phyloP scores from a whole-genome alignment of 1,140 invertebrate genomes.

The Neocloeon triangulifer region DNA sequence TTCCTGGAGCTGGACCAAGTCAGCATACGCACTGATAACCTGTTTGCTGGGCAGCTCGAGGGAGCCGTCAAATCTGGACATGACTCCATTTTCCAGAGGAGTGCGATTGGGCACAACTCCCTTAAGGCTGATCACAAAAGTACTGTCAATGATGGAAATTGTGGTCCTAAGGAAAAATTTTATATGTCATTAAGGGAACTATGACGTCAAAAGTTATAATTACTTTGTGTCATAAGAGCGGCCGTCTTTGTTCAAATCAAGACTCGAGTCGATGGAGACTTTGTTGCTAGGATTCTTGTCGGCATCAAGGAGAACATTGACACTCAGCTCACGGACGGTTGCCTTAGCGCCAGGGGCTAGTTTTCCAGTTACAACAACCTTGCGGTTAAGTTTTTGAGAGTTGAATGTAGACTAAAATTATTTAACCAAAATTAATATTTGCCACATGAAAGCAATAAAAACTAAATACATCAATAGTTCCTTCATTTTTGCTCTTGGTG shows the following conservation, averaged over 20 bases:
- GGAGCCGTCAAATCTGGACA: too few relatives aligned
- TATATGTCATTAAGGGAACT: background rate
- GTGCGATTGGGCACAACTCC: too few relatives aligned
- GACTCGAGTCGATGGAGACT: conserved; percentile 32
- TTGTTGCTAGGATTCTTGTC: conserved; percentile 40
- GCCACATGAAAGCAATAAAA: background rate
- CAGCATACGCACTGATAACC: too few relatives aligned
- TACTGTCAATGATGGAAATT: conserved; percentile 25
- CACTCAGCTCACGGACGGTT: conserved; percentile 26
- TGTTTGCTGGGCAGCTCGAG: too few relatives aligned
- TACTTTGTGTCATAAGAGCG: conserved; percentile 38
- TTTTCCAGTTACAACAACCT: conserved; percentile 30
- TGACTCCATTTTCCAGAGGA: too few relatives aligned
- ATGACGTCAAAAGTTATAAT: conserved; percentile 11
- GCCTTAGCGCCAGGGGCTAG: conserved; percentile 28
- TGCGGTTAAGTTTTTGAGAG: conserved; percentile 24
- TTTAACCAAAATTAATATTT: too few relatives aligned
- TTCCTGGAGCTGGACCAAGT: too few relatives aligned
- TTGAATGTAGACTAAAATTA: too few relatives aligned
- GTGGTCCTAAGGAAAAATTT: conserved; percentile 21
- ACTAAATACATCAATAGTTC: conserved; percentile 16
- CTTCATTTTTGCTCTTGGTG: conserved; percentile 28
- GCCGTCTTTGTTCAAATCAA: conserved; percentile 25
- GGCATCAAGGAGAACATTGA: conserved; percentile 37
- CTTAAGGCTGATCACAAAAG: conserved; percentile 14